Base-by-base conservation (phyloP, 1,140 invertebrate genomes). In the Lepidurus arcticus region DNA sequence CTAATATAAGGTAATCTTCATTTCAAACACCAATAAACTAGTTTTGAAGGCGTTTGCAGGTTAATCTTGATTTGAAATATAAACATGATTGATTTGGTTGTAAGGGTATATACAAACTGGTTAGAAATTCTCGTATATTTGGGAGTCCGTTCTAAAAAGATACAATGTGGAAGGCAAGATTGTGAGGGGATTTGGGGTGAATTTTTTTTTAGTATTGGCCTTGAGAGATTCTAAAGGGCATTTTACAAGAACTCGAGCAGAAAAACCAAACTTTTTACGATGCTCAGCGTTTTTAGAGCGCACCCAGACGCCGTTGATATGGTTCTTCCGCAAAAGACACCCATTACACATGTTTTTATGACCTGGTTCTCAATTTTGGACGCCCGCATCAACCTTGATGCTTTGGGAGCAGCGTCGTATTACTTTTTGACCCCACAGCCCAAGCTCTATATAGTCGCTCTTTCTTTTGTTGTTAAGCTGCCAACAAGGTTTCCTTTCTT, bases 321-420 rank as follows among this genome's bases (percentile, higher is more conserved):
- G 53, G 53, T 65, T 65, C 53, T 65, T 65, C 53, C 53, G 53
- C 53, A 65, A 65, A 65, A 65, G 53, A 65, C 53, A 65, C 13
- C 16, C n/a, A 65, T 21, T 65, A 65, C 53, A 65, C 53, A 5
- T n/a, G 53, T n/a, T 65, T 65, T 65, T 65, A 65, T 21, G 53
- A 65, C 53, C 53, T 21, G 53, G 53, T 65, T 65, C 53, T 65
- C 53, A 65, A 65, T 65, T 65, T 65, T 65, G 53, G 53, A 65
- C 53, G 53, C 53, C 53, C 53, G 53, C 53, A 65, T 65, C 53
- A 65, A 65, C 53, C 53, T 65, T 65, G 53, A 65, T 65, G 53
- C 34, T 34, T 34, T 34, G 34, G 34, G 34, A 34, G 34, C 53
- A 65, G 53, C 53, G 21, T 21, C 21, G 53, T 65, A 21, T 65